Conservation (phyloP, 37 sponge, comb jelly and placozoan species). For the Eunapius fragilis region DNA sequence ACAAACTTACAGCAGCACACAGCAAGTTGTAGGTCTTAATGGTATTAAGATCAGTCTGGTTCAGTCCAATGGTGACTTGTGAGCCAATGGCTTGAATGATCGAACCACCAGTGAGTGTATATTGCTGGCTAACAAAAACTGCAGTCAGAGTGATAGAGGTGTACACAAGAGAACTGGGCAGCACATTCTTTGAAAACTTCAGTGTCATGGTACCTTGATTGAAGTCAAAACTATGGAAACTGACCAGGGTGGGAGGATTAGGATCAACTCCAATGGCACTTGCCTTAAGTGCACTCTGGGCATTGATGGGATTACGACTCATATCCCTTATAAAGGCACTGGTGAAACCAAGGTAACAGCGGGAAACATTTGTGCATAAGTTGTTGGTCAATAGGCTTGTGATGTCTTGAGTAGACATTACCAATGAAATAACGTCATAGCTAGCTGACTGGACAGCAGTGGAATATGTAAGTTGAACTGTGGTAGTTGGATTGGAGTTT, state of each 20-base stretch:
- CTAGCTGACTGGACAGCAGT: slow-evolving; percentile 28
- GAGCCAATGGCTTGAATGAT: slow-evolving; percentile 36
- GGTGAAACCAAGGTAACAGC: slow-evolving; percentile 60
- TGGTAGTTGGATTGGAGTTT: slow-evolving; percentile 11
- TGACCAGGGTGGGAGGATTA: slow-evolving; percentile 51
- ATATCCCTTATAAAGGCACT: slow-evolving; percentile 61
- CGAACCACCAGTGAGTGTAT: slow-evolving; percentile 60
- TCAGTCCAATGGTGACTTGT: slow-evolving; percentile 43
- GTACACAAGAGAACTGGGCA: slow-evolving; percentile 17
- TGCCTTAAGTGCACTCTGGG: slow-evolving; percentile 33
- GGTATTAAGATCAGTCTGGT: slow-evolving; percentile 61
- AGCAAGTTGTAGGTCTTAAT: slow-evolving; percentile 58
- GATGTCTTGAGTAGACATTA: slow-evolving; percentile 32
- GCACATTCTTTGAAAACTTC: slow-evolving; percentile 66
- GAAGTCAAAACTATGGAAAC: slow-evolving; percentile 69
- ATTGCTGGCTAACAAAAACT: background rate
- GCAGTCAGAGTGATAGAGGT: slow-evolving; percentile 29
- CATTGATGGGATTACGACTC: slow-evolving; percentile 68
- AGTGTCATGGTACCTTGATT: slow-evolving; percentile 62
- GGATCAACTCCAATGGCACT: slow-evolving; percentile 63
- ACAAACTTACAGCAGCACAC: slow-evolving; percentile 34
- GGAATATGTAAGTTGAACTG: slow-evolving; percentile 61
- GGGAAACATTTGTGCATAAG: slow-evolving; percentile 58
- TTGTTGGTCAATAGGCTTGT: slow-evolving; percentile 26
- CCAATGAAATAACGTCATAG: slow-evolving; percentile 33